Base-by-base conservation (phyloP, 2,113 vertebrate species). In the Bufo bufo region DNA sequence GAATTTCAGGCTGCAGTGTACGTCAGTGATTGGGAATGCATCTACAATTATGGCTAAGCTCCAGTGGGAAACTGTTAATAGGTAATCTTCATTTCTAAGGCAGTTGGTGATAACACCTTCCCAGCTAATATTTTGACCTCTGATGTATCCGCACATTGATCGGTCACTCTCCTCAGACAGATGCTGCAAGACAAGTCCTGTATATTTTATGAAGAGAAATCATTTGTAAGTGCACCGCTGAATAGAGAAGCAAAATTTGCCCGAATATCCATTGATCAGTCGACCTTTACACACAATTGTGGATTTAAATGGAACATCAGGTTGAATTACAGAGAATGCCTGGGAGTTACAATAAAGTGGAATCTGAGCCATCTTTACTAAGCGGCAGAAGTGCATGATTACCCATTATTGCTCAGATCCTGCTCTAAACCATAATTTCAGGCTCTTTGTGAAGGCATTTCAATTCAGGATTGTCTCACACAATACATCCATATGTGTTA, bases 201-300 rank as follows among this genome's bases (percentile, higher is more conserved):
- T 88, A 88, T 84, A 84, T 84, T 88, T 88, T 88, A 88, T 88
- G 87, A 88, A 88, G 81, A 63, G 81, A 84, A 84, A 88, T 88
- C 81, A 84, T 88, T 84, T 77, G n/a, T 88, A 77, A 84, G 72
- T 77, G 87, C 81, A n/a, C 59, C 58, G 69, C 23, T 88, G 87
- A 84, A 88, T 54, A 84, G 86, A 61, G 87, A n/a, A 88, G 72
- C 69, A 43, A 84, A 65, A 84, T 84, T 63, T 66, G 81, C 81
- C 45, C 72, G 61, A 72, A 80, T 85, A 74, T 87, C 85, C 54
- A 88, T 86, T 81, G 86, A 86, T 84, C 84, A 85, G 79, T 78
- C 89, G 88, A 89, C 90, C 86, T 85, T 88, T 89, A 78, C 65
- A 78, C 52, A 83, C 47, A 75, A 90, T 90, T 71, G 84, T 89